Evolutionary conservation across 2,888 invertebrate genomes (phyloP).

Genomic region (Sinohyriopsis cumingii): DNA sequence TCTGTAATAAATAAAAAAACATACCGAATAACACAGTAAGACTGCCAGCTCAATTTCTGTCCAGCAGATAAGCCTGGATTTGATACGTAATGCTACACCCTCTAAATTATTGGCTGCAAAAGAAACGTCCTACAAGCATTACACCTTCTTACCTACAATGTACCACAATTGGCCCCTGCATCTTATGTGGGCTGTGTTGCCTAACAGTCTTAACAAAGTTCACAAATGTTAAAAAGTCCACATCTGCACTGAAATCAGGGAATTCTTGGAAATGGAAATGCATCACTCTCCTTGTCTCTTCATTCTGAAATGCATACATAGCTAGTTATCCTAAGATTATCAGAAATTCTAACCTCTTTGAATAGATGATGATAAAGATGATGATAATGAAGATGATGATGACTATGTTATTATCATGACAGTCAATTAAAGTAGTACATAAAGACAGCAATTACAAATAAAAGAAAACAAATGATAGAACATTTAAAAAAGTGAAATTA

Average conservation of each 20-base stretch:
- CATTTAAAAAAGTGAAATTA: no score
- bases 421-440: background rate
- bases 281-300: slow-evolving; percentile 62
- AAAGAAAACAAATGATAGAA: background rate
- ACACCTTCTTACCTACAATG: slow-evolving; percentile 56
- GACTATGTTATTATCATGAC: background rate
- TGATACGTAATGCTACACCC: no score
- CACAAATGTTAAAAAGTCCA: slow-evolving; percentile 48
- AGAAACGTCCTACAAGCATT: no score
- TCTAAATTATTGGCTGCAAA: no score
- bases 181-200: slow-evolving; percentile 45
- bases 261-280: slow-evolving; percentile 60
- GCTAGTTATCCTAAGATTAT: background rate
- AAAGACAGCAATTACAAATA: no score
- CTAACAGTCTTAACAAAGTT: slow-evolving; percentile 52
- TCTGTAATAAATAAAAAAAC: no score
- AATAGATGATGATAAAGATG: background rate
- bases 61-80: no score
- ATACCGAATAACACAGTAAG: no score
- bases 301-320: slow-evolving; percentile 58
- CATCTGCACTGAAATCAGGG: slow-evolving; percentile 58
- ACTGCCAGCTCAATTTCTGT: no score
- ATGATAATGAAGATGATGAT: background rate
- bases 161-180: slow-evolving; percentile 48
- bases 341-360: background rate